Conservation (phyloP, 2,888 invertebrate genomes). For the Meiosimyza decipiens region DNA sequence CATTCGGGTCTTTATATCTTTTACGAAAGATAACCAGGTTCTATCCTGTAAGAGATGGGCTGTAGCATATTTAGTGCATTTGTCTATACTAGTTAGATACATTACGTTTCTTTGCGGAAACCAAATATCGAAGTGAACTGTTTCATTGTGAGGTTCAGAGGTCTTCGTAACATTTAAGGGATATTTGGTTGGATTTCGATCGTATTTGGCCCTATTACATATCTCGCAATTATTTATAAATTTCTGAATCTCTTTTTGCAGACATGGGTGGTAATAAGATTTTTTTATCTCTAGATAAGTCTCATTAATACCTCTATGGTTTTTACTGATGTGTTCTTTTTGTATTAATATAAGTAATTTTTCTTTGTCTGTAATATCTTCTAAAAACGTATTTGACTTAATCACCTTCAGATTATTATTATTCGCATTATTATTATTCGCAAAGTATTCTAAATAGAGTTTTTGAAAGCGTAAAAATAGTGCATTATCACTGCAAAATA, state of each 20-base stretch:
- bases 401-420: too few species aligned
- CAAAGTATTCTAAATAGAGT: too few species aligned
- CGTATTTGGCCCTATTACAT: neutral
- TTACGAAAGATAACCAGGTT: too few species aligned
- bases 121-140: conserved; percentile 6
- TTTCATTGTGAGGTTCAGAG: conserved; percentile 20
- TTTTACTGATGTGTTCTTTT: conserved; percentile 1
- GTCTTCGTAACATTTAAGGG: conserved; percentile 16
- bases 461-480: too few species aligned
- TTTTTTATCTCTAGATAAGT: conserved; percentile 24
- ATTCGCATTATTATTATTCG: too few species aligned
- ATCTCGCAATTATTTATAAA: conserved; percentile 31
- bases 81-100: too few species aligned
- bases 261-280: conserved; percentile 13
- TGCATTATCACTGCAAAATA: too few species aligned
- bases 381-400: neutral
- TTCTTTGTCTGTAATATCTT: conserved; percentile 25
- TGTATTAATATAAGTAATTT: neutral
- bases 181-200: neutral
- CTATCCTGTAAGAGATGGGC: too few species aligned
- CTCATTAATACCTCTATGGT: conserved; percentile 18
- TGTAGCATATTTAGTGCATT: too few species aligned
- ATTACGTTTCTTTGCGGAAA: too few species aligned
- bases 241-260: conserved; percentile 13
- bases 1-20: too few species aligned